Conservation (phyloP, 2,797 vertebrate species). For the Fringilla coelebs region DNA sequence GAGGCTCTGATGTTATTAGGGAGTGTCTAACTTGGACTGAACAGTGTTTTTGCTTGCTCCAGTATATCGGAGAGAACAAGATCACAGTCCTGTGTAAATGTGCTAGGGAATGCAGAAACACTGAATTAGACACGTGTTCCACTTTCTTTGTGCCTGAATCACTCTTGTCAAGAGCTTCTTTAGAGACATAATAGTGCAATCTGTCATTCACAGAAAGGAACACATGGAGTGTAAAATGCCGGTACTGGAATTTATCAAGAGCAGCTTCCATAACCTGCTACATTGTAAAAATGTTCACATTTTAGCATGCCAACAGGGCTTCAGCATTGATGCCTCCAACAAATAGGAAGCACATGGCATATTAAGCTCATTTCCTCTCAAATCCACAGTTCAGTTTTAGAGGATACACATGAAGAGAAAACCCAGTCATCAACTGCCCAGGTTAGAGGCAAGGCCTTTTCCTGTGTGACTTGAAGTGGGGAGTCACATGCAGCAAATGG, state of each 20-base stretch:
- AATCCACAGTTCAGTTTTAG: background rate
- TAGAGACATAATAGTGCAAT: slow-evolving; percentile 3
- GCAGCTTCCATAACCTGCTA: slow-evolving; percentile 55
- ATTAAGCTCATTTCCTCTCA: slow-evolving; percentile 34
- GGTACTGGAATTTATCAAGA: slow-evolving; percentile 59
- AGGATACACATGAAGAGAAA: background rate
- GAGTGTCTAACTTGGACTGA: background rate
- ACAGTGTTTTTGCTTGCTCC: background rate
- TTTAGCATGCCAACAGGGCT: slow-evolving; percentile 33
- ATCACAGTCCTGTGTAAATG: background rate
- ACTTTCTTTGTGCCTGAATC: slow-evolving; percentile 10
- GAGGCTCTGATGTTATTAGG: background rate
- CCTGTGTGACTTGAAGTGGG: background rate
- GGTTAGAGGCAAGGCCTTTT: background rate
- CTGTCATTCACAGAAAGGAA: slow-evolving; percentile 50
- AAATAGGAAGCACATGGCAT: slow-evolving; percentile 60
- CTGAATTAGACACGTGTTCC: background rate
- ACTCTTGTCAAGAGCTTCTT: slow-evolving; percentile 40
- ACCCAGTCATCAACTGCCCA: background rate
- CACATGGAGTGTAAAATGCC: slow-evolving; percentile 7
- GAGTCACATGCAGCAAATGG: background rate
- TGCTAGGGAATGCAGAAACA: background rate
- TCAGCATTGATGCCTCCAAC: slow-evolving; percentile 20
- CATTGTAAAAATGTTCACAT: slow-evolving; percentile 39
- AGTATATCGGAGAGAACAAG: background rate